Base-by-base conservation (phyloP, 2,797 vertebrate genomes). In the Anniella stebbinsi region DNA sequence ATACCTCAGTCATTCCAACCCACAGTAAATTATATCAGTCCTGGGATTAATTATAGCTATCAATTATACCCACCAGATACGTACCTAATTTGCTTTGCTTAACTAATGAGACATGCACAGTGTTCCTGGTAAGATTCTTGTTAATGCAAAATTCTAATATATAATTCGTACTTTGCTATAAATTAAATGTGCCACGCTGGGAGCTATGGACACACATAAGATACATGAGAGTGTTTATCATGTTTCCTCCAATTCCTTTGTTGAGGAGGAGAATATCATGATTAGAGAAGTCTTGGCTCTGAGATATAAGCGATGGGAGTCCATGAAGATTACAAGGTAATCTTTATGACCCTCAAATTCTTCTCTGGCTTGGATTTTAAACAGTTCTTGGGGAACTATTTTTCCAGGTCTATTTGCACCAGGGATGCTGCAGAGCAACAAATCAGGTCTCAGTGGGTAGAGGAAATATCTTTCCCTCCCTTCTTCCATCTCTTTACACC, bases 11-110 rank as follows among this genome's bases (percentile, higher is more conserved):
- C 36, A 85, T n/a, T 67, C 73, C 73, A 78, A 10, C 73, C 48
- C 80, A 57, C 7, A 41, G 57, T 78, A 78, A 89, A 89, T 89
- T 84, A 84, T 67, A 78, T 77, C n/a, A 85, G 10, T 1, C 82
- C 63, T 69, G 73, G 75, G 17, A 85, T n/a, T 89, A 89, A 89
- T 28, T 89, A 76, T 51, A 84, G 18, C 60, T 69, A 78, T 38
- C 28, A 51, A 8, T 77, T 15, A 69, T 78, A 45, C 82, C 18
- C 48, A 69, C 69, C 81, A 84, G 73, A 85, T 78, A 70, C 21
- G 54, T 84, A 84, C 15, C 6, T 23, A 57, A 15, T 48, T 84
- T 89, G 81, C 63, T 73, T 88, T 82, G 67, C n/a, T 85, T 67
- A 87, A 66, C 60, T 78, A 84, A 89, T 84, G 28, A 7, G 48